Evolutionary conservation across 2,797 vertebrate genomes (phyloP), one percentile per base, ranked within the genome.

Genomic region (Urophycis tenuis): DNA sequence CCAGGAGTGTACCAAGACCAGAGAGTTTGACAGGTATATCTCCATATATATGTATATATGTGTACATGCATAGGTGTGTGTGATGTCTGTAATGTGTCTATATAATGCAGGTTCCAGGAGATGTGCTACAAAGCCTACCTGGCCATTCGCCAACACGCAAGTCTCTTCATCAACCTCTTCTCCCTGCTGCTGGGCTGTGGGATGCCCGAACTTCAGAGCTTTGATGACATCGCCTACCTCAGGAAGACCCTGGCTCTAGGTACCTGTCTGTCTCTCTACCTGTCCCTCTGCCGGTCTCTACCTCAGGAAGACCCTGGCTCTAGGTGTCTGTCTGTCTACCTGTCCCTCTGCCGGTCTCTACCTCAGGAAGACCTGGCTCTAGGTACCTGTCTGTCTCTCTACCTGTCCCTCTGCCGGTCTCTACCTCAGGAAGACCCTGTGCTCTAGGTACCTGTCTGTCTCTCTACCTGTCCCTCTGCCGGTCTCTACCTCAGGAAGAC

Each of bases 61-160:
- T 39, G 14, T 39, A 39, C 39, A 41, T 41, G 39, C 17, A 17
- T 41, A 41, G 17, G 17, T 41, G 39, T 41, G 39, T 41, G 3
- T 17, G 17, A 12, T 17, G 17, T 17, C 14, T 41, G 39, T 41
- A 15, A 41, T 41, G 39, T 41, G 39, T 17, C 17, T 41, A 15
- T 41, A 41, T 41, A 15, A 41, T 15, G 78, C 80, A 94, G 93
- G 87, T 94, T 94, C 84, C 93, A 94, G 89, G 93, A 93, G 85
- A 94, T 93, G 92, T 94, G 93, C 79, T 94, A 94, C 71, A 93
- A 93, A 78, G 93, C 93, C 0, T 94, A 94, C 85, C 89, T 94
- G 81, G 89, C 93, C 32, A 93, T 93, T 83, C 90, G 93, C 0
- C 93, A 94, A 75, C 92, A 93, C 0, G 93, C 93, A 77, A 90